Percentiles rank a stretch among this genome's conserved stretches.
These are phyloP conservation scores for Ptyas mucosa DNA, from an alignment of 2,113 vertebrate genomes.

Conservation along the genomic window DNA sequence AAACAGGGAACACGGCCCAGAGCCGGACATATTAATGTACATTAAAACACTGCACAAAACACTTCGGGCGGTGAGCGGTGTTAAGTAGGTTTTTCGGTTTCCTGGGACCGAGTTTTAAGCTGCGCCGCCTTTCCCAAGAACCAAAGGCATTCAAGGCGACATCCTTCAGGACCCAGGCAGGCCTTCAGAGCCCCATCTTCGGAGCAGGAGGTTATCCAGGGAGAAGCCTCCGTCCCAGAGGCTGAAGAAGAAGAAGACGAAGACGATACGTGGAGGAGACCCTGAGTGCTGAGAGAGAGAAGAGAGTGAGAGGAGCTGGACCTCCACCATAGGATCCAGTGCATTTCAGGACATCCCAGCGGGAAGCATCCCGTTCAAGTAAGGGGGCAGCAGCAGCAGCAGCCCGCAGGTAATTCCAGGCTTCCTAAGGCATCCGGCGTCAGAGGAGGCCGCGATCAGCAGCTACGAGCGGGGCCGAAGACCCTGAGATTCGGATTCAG, in stretches of 20 bases:
- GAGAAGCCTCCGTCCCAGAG: not conserved
- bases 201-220: not conserved
- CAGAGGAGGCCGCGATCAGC: not conserved
- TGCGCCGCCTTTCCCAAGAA: not conserved
- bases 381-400: not conserved
- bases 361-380: not conserved
- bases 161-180: not conserved
- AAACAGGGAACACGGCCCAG: not conserved
- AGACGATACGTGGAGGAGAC: not conserved
- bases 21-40: not conserved
- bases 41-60: not conserved
- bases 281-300: not conserved
- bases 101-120: not conserved
- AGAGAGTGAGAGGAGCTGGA: not conserved
- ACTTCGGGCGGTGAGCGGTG: fast-evolving
- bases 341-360: not conserved
- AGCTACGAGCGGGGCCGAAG: not conserved
- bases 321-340: not conserved
- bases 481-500: not conserved
- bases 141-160: not conserved
- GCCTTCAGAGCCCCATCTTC: not conserved
- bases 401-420: no score
- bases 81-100: not conserved
- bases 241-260: not conserved
- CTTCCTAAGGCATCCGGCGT: not conserved